Conservation (phyloP, 2,797 vertebrate genomes). For the Amblyopsis hoosieri region DNA sequence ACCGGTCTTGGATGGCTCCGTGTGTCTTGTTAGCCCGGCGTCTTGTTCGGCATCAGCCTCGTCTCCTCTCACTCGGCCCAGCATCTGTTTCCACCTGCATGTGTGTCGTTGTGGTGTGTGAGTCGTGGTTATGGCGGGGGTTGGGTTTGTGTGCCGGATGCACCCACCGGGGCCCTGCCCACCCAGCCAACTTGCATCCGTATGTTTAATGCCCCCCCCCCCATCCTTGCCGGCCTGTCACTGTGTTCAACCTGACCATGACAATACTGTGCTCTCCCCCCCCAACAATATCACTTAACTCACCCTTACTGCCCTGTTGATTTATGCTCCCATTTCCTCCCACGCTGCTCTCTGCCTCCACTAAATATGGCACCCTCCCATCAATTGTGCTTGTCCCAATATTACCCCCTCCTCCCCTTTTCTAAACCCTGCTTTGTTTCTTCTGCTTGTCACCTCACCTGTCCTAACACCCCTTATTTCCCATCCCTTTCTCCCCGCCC, state of each 20-base stretch:
- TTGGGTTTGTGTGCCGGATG: constrained; percentile 29
- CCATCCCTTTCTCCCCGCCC: background rate
- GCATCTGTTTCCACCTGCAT: constrained; percentile 55
- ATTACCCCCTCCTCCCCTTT: background rate
- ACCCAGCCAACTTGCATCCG: constrained; percentile 47
- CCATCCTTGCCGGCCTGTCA: constrained; percentile 36
- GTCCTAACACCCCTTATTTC: background rate
- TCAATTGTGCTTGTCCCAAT: background rate
- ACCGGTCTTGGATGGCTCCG: constrained; percentile 37
- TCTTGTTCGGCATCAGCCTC: constrained; percentile 33
- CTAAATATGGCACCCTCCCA: background rate
- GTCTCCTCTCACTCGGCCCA: constrained; percentile 16
- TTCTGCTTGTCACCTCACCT: constrained; percentile 1
- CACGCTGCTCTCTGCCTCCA: background rate
- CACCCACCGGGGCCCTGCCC: constrained; percentile 37
- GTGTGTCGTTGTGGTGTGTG: constrained; percentile 50
- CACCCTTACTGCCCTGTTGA: background rate
- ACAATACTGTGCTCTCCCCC: constrained; percentile 35
- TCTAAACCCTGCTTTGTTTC: background rate
- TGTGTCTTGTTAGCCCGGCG: constrained; percentile 40
- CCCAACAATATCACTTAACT: background rate
- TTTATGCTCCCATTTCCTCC: background rate
- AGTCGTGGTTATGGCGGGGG: constrained; percentile 23
- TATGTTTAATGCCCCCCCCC: constrained; percentile 54
- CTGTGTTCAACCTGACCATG: constrained; percentile 25